Base-by-base conservation (phyloP, 2,797 vertebrate genomes). In the Apogon hyalosoma region DNA sequence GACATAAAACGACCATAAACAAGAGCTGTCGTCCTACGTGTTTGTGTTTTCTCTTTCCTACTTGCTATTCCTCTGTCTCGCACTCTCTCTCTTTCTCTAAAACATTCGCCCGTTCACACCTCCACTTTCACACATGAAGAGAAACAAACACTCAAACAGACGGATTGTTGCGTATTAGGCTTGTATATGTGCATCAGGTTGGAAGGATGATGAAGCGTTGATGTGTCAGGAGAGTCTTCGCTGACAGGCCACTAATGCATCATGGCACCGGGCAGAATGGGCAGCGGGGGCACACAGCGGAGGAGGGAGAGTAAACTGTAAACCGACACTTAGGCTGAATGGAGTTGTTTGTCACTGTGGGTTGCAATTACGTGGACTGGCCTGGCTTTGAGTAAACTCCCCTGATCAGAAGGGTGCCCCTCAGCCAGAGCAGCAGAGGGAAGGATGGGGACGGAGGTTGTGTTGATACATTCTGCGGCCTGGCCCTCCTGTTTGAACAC, bases 261-360 rank as follows among this genome's bases (percentile, higher is more conserved):
- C 28, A 31, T 69, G 84, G 84, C 82, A 80, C 68, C 5, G 12
- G 73, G 79, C 77, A 80, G 84, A 79, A 73, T 73, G 66, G 71
- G 75, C 79, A 70, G 80, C 24, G 19, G 71, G 77, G 77, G 51
- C 71, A 68, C 14, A n/a, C 51, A 38, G 72, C 24, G 33, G 69
- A 75, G 79, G 73, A 81, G 53, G 63, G 65, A 81, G 80, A 71
- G 77, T 75, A 71, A 79, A 88, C 79, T 59, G 71, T 77, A 86
- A 81, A 88, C 77, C 18, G 18, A 70, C 77, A 71, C 66, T 80
- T 57, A 41, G 75, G 46, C 87, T 93, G 88, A 93, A 91, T 88
- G 83, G 84, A 87, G 73, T 75, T 85, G 86, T 92, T 91, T 92
- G 85, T 93, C 71, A 72, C 75, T 66, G 82, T 60, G 63, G 87